Base-by-base conservation (phyloP, 2,888 invertebrate genomes). In the Rhingia campestris region DNA sequence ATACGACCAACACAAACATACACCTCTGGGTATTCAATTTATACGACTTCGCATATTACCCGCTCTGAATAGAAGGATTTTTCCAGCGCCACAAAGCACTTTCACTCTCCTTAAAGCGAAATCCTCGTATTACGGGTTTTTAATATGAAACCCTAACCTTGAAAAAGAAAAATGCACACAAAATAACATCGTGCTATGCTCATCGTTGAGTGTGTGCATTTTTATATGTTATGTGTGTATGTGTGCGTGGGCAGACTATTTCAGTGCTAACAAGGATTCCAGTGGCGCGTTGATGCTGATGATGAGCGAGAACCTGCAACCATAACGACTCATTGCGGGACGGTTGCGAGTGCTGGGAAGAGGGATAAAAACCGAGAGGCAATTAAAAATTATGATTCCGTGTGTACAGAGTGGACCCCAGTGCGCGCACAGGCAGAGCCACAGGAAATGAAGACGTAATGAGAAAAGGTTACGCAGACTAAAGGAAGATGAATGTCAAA, bases 351-450 rank as follows among this genome's bases (percentile, higher is more conserved):
- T 49, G 5, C 7, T 49, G 22, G 47, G 74, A 54, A 47, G 47
- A 54, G 72, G 70, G 59, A 66, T 76, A 56, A 76, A 81, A 59
- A 49, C 54, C 22, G 54, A 81, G 61, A 45, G 81, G 81, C 77
- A 82, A 82, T 82, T 82, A 81, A 72, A 81, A 81, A 76, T 76
- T 81, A 81, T 72, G 72, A 58, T 70, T 72, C 35, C 53, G 30
- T 56, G 66, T 67, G 49, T 22, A 33, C n/a, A 12, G 35, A 33
- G 22, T 41, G n/a, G 61, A 32, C 35, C 35, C 3, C 47, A 47
- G 30, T n/a, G 32, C 7, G 12, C 4, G 30, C 32, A 39, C 1
- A n/a, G 12, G 30, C 33, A 33, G 2, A 6, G 51, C 14, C n/a
- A 41, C 51, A 51, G 54, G 22, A 54, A 49, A 67, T 58, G 53